Evolutionary conservation across 2,113 vertebrate genomes (phyloP).

Genomic region (Salvelinus namaycush): DNA sequence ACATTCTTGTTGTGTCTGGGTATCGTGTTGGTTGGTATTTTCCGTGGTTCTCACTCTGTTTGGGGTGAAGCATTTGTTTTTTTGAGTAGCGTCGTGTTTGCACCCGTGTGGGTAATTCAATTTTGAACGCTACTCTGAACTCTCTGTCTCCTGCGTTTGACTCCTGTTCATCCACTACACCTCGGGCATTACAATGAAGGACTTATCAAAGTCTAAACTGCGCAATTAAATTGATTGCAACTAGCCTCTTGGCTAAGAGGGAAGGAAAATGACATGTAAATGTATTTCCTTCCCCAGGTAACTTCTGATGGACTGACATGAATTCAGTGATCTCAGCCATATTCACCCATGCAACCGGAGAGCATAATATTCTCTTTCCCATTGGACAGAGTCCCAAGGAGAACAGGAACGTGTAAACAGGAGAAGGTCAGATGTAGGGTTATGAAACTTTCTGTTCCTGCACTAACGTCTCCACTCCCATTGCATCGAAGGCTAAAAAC

Average conservation of each 20-base stretch:
- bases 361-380: not conserved
- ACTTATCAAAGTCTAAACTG: no score
- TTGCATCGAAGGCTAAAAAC: not conserved
- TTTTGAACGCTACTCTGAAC: no score
- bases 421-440: not conserved
- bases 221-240: not conserved
- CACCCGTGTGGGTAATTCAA: no score
- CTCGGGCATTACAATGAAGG: no score
- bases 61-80: no score
- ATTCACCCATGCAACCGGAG: not conserved
- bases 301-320: slow-evolving; percentile 3
- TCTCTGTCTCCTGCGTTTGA: no score
- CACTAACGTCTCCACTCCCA: not conserved
- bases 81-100: no score
- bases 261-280: slow-evolving; percentile 1
- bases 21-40: no score
- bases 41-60: no score
- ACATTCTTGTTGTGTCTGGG: no score
- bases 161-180: no score
- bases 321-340: not conserved
- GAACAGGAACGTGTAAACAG: not conserved
- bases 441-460: not conserved
- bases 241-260: not conserved
- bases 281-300: slow-evolving; percentile 6
- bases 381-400: not conserved